These are phyloP conservation scores for Brachionus calyciflorus DNA, from an alignment of 1,140 invertebrate genomes.

Conservation along the genomic window DNA sequence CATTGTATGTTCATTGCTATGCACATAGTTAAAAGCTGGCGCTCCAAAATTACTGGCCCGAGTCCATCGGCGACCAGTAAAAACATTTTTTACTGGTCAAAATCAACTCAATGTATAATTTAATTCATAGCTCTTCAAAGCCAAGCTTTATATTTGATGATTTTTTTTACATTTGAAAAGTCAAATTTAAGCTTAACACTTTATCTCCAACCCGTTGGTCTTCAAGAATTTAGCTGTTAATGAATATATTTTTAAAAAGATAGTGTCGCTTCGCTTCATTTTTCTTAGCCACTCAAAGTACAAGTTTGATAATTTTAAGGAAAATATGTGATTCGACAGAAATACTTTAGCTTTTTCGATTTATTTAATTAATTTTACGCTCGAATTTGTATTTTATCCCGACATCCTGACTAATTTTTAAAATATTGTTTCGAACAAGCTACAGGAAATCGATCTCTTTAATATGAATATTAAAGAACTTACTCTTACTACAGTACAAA, in stretches of 20 bases:
- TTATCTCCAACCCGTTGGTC: slow-evolving; percentile 25
- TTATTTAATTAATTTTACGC: background rate
- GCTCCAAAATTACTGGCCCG: background rate
- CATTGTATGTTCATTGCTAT: slow-evolving; percentile 37
- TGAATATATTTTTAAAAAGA: background rate
- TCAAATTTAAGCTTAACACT: slow-evolving; percentile 7
- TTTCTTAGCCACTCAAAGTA: background rate
- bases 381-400: slow-evolving; percentile 21
- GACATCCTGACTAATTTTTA: background rate
- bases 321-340: background rate
- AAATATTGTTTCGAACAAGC: background rate
- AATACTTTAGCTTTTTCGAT: background rate
- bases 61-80: background rate
- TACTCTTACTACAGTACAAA: no score
- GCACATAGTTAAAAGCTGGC: slow-evolving; percentile 5
- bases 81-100: background rate
- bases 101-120: slow-evolving; percentile 26
- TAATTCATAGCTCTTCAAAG: slow-evolving; percentile 37
- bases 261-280: background rate
- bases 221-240: background rate
- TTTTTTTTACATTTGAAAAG: background rate
- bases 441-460: background rate
- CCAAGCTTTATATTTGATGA: slow-evolving; percentile 15
- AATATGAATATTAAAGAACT: background rate
- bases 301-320: background rate